Conservation (phyloP, 1,140 invertebrate species). For the Pseudomyrmex sp. region DNA sequence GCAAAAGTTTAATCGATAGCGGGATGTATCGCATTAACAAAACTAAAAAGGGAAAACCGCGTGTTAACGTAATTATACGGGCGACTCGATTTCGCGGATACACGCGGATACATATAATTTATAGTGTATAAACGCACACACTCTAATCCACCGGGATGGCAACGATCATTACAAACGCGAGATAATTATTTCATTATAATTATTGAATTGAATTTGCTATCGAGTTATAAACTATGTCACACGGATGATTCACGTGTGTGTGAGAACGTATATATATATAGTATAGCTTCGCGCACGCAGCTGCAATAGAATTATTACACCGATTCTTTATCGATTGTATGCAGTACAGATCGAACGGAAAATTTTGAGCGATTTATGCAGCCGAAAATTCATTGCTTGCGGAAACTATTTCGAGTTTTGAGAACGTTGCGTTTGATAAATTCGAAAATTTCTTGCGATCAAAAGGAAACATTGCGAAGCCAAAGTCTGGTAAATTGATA, state of each 20-base stretch:
- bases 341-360: neutral
- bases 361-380: neutral
- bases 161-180: neutral
- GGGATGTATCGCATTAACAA: neutral
- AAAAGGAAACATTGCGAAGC: neutral
- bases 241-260: neutral
- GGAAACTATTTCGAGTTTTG: neutral
- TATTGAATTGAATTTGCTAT: conserved; percentile 21
- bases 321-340: neutral
- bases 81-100: conserved; percentile 1
- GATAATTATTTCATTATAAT: conserved; percentile 40
- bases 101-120: conserved; percentile 29
- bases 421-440: neutral
- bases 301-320: conserved; percentile 6
- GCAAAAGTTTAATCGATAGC: neutral
- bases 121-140: neutral
- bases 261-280: neutral
- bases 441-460: neutral
- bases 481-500: too few relatives aligned
- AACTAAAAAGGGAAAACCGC: neutral
- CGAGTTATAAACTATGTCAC: neutral
- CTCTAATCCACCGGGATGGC: neutral
- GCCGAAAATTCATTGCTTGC: neutral
- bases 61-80: neutral
- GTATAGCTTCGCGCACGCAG: neutral